Conservation (phyloP, 2,888 invertebrate species). For the Creontiades dilutus region DNA sequence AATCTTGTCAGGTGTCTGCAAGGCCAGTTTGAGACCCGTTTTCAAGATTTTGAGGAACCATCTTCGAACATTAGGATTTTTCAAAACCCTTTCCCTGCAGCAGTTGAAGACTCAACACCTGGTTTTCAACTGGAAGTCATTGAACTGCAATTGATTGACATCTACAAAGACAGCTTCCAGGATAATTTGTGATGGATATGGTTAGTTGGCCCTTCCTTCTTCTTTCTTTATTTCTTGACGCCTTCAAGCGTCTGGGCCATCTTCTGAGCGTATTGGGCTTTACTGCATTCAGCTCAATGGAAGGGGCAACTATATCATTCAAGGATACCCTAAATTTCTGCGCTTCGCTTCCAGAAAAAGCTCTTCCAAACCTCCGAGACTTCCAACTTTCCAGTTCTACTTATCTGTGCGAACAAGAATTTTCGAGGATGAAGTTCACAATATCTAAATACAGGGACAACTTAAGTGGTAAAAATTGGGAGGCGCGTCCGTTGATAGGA, state of each 20-base stretch:
- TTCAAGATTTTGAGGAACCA: constrained; percentile 36
- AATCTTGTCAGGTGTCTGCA: constrained; percentile 28
- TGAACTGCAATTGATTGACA: too few relatives aligned
- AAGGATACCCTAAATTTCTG: constrained; percentile 34
- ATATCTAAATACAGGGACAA: constrained; percentile 23
- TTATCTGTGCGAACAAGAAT: constrained; percentile 39
- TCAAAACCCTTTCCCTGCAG: too few relatives aligned
- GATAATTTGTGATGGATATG: constrained; percentile 42
- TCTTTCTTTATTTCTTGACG: too few relatives aligned
- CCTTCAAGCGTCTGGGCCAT: too few relatives aligned
- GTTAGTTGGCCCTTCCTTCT: too few relatives aligned
- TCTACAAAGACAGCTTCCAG: constrained; percentile 47
- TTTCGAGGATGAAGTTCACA: constrained; percentile 36
- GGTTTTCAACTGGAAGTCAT: too few relatives aligned
- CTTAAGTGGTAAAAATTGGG: background rate
- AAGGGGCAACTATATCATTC: too few relatives aligned
- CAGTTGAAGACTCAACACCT: too few relatives aligned
- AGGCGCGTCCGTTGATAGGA: background rate
- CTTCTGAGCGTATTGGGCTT: too few relatives aligned
- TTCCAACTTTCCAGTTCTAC: too few relatives aligned
- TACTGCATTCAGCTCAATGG: too few relatives aligned
- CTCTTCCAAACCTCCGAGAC: too few relatives aligned
- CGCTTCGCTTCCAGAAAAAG: background rate
- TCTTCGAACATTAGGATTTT: constrained; percentile 25
- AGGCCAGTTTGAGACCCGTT: constrained; percentile 41